phyloP scores from a whole-genome alignment of 2,888 invertebrate genomes.

The Drosophila niveifrons region DNA sequence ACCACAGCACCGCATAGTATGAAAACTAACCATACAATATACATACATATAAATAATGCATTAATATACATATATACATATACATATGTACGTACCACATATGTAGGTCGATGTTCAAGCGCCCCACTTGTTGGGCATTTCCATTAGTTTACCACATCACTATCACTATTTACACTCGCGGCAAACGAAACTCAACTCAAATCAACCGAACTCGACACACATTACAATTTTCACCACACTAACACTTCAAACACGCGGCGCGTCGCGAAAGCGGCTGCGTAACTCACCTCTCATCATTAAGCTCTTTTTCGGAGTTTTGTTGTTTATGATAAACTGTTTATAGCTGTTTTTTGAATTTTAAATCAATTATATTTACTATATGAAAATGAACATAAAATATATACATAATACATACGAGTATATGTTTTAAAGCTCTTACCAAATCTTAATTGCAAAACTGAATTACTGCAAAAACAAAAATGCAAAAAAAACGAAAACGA shows the following conservation, averaged over 20 bases:
- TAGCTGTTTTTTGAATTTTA: slow-evolving; percentile 81
- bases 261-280: neutral
- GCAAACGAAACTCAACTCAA: slow-evolving; percentile 13
- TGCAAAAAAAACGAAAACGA: slow-evolving; percentile 46
- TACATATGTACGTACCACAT: slow-evolving; percentile 34
- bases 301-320: slow-evolving; percentile 79
- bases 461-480: slow-evolving; percentile 53
- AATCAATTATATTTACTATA: slow-evolving; percentile 79
- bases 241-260: slow-evolving; percentile 5
- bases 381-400: slow-evolving; percentile 53
- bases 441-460: slow-evolving; percentile 59
- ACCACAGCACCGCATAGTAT: slow-evolving; percentile 84
- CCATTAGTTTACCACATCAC: slow-evolving; percentile 2
- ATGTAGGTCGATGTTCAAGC: slow-evolving; percentile 2
- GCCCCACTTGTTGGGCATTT: neutral
- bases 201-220: slow-evolving; percentile 20
- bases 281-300: slow-evolving; percentile 54
- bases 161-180: slow-evolving; percentile 13
- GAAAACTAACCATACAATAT: slow-evolving; percentile 68
- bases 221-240: slow-evolving; percentile 30
- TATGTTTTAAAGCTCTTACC: slow-evolving; percentile 76
- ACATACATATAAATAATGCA: slow-evolving; percentile 37
- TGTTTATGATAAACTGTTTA: slow-evolving; percentile 79
- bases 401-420: slow-evolving; percentile 51
- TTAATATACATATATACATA: slow-evolving; percentile 38